A percentile compares a stretch with the other conserved stretches of the same genome.
These are phyloP conservation scores for Hymenopus coronatus DNA, from an alignment of 2,888 invertebrate species.

Conservation along the genomic window DNA sequence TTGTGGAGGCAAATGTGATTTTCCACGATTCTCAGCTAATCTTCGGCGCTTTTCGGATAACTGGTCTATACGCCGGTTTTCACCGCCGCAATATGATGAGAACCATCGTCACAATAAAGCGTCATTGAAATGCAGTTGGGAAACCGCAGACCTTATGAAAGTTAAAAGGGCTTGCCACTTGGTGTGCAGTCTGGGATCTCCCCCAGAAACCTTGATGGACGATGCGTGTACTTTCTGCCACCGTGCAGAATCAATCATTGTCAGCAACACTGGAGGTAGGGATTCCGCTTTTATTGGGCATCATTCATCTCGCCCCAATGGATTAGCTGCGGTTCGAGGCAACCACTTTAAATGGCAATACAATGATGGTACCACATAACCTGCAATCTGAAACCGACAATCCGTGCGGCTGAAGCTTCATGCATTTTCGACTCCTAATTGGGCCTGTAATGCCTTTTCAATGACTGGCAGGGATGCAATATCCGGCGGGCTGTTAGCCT, in stretches of 20 bases:
- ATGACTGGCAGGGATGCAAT: not conserved
- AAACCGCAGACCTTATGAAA: not conserved
- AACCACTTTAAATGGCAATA: not conserved
- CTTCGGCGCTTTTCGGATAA: no score
- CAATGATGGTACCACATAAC: not conserved
- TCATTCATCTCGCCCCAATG: not conserved
- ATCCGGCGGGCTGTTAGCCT: not conserved
- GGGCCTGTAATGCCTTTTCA: not conserved
- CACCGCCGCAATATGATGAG: no score
- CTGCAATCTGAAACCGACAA: not conserved
- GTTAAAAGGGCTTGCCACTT: not conserved
- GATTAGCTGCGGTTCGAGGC: not conserved
- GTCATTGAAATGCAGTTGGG: not conserved
- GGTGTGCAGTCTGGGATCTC: not conserved
- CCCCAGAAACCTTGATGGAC: not conserved
- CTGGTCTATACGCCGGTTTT: no score
- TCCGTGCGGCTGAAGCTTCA: not conserved
- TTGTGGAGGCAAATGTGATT: no score
- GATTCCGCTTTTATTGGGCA: not conserved
- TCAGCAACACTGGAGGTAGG: not conserved
- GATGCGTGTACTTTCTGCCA: not conserved
- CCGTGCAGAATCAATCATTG: not conserved
- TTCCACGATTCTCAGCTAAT: no score
- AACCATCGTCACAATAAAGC: no score
- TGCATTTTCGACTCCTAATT: not conserved